A percentile compares a stretch with the other conserved stretches of the same genome.
Evolutionary conservation across 2,797 vertebrate genomes (phyloP).

Genomic region (Saxicola maurus): DNA sequence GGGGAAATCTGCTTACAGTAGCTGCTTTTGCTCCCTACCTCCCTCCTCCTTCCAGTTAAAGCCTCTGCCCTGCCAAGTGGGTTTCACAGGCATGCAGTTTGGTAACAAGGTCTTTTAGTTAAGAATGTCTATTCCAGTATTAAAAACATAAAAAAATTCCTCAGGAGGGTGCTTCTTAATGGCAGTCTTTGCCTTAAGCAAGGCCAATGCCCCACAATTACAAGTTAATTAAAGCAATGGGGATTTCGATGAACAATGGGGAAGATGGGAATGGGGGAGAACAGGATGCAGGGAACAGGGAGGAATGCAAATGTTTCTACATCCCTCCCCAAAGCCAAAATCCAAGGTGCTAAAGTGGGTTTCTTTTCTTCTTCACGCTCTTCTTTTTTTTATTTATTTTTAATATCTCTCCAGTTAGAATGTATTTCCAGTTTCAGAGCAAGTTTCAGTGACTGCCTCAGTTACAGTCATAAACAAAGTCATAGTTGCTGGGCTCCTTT

Average conservation of each 20-base stretch:
- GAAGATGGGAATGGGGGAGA: constrained; percentile 14
- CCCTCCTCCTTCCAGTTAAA: constrained; percentile 52
- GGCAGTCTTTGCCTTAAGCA: constrained; percentile 32
- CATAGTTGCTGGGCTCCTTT: constrained; percentile 99
- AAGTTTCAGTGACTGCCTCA: constrained; percentile 78
- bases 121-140: constrained; percentile 44
- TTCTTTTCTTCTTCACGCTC: constrained; percentile 21
- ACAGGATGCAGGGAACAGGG: background rate
- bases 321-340: constrained; percentile 21
- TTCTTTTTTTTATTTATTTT: background rate
- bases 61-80: constrained; percentile 46
- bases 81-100: constrained; percentile 41
- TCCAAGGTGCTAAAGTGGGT: constrained; percentile 40
- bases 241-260: constrained; percentile 37
- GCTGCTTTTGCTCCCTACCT: constrained; percentile 28
- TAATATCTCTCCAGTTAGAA: constrained; percentile 66
- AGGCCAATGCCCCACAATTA: background rate
- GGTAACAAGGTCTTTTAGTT: background rate
- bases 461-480: constrained; percentile 99
- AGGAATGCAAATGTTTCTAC: constrained; percentile 1
- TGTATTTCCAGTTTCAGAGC: constrained; percentile 79
- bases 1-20: constrained; percentile 28
- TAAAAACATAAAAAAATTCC: constrained; percentile 58
- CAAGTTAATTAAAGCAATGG: constrained; percentile 58
- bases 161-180: background rate